Base-by-base conservation (phyloP, 2,888 invertebrate genomes). In the Parnassius mnemosyne region DNA sequence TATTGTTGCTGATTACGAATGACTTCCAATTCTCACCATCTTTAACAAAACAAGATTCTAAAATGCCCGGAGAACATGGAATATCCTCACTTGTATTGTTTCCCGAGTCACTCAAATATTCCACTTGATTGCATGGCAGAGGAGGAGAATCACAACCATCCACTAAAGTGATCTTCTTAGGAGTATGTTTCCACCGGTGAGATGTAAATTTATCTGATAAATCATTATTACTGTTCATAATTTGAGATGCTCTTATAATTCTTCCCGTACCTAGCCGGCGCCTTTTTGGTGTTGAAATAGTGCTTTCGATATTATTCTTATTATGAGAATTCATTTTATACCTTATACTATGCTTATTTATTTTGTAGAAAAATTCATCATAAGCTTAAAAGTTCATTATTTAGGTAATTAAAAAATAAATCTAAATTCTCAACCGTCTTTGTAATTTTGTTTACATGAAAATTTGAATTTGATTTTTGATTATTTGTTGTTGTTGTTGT, bases 41-140 rank as follows among this genome's bases (percentile, higher is more conserved):
- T 57, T 68, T 71, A 42, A 74, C 60, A 42, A 74, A 65, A 5
- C 81, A 75, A 61, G 73, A 73, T 53, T 80, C 73, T 41, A 80
- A 67, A 52, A 80, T 65, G 61, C 72, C 80, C n/a, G 87, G 81
- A 3, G 85, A 83, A 61, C 79, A 76, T 10, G 81, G 82, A 53
- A 85, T 80, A 44, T 82, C 78, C 20, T 62, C 57, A 65, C 70
- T 75, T 9, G 69, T 71, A 16, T 75, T 81, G 56, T 79, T 80
- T 12, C 72, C 78, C 0, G 87, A 84, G 63, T 86, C 83, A 63
- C 78, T 75, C 44, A 89, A 68, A 73, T 83, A 90, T 70, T 91
- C 86, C 13, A 85, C 78, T 80, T 91, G 90, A 74, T 90, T 91
- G 50, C 87, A 89, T 5, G 90, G 90, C 64, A 91, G 72, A 54